Base-by-base conservation (phyloP, 2,113 vertebrate genomes). In the Beaufortia kweichowensis region DNA sequence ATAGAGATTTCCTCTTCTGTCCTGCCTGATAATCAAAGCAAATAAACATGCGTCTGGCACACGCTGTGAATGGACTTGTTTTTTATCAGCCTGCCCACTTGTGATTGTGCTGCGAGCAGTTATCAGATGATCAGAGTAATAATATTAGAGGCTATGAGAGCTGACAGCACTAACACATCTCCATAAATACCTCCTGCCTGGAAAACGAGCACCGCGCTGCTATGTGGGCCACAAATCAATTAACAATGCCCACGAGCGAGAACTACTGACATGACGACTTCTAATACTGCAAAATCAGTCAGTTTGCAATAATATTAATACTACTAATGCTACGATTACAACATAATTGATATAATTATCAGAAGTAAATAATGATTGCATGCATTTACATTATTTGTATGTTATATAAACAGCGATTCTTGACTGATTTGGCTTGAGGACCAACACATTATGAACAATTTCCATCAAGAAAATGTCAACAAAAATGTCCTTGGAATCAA, bases 151-250 rank as follows among this genome's bases (percentile, higher is more conserved):
- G 33, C 31, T 70, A 73, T 17, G 74, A 59, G 28, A 85, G 53
- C 81, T 87, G 87, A 70, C 77, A 83, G 79, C 83, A 68, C 77
- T 59, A 79, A 79, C 77, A 12, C 75, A 70, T 85, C 82, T 62
- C 76, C 84, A 74, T 85, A 77, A 84, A 85, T 75, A 39, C 79
- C 60, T 83, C 77, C 83, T 82, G 82, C 84, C 86, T 71, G 78
- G 78, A 81, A 84, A 72, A 81, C 77, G 50, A 80, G n/a, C 46
- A 71, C 46, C 43, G 83, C 28, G 60, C 55, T 35, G 48, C 55
- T 23, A 76, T 82, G 76, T 84, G 76, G 84, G 78, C 80, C 68
- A 74, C 68, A 63, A 84, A 81, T 84, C 74, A 79, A 77, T 82
- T 79, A 79, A 59, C 74, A 70, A 68, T 48, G 69, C 75, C 56